phyloP scores from a whole-genome alignment of 2,113 vertebrate species.

The Protobothrops flavoviridis region DNA sequence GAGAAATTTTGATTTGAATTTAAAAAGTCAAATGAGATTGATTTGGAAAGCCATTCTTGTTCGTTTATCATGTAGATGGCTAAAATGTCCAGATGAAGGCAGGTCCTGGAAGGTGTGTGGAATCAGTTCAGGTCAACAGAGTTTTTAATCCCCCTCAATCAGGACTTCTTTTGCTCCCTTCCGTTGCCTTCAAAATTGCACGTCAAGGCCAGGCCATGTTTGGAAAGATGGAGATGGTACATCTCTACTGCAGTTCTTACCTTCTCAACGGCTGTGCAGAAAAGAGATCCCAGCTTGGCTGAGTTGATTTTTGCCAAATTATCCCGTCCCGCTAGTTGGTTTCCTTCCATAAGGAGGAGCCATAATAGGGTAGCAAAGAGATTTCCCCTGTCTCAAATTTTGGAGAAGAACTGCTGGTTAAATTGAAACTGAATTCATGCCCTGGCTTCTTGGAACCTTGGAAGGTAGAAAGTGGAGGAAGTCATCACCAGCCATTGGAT shows the following conservation, averaged over 20 bases:
- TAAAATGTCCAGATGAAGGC: neutral
- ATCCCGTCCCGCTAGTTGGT: neutral
- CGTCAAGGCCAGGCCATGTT: no score
- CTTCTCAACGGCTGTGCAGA: neutral
- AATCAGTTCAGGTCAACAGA: neutral
- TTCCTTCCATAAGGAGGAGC: neutral
- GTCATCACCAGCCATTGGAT: neutral
- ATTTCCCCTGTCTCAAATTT: neutral
- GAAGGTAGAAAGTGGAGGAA: neutral
- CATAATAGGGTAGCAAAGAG: neutral
- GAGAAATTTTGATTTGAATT: neutral
- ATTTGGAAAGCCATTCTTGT: neutral
- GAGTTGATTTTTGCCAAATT: neutral
- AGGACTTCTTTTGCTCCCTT: neutral
- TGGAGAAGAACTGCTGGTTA: neutral
- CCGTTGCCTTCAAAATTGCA: neutral
- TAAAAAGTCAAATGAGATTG: neutral
- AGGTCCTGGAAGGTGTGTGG: neutral
- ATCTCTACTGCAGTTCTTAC: neutral
- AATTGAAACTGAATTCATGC: neutral
- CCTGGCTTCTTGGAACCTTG: neutral
- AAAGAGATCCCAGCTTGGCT: neutral
- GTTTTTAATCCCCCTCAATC: neutral
- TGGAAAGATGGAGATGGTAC: neutral
- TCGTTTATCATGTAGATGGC: neutral